These are phyloP conservation scores for Diarsia rubi DNA, from an alignment of 2,888 invertebrate genomes.

Conservation along the genomic window DNA sequence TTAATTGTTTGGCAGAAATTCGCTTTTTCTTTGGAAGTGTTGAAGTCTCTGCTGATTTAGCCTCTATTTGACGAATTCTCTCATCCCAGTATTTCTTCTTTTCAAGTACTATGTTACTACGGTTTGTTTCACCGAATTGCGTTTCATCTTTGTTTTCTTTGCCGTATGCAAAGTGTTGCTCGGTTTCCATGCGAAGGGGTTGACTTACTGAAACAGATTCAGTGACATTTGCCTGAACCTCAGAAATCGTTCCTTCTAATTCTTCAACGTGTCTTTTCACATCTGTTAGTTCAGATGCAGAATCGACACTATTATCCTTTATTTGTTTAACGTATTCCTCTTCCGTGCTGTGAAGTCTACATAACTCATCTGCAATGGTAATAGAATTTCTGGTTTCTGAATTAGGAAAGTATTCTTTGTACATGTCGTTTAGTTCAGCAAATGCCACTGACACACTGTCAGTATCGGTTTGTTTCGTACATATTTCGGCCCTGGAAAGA, in stretches of 20 bases:
- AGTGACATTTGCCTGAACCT: slow-evolving; percentile 89
- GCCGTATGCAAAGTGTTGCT: slow-evolving; percentile 54
- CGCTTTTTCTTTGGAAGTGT: slow-evolving; percentile 79
- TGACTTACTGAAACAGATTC: slow-evolving; percentile 90
- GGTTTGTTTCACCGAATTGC: slow-evolving; percentile 77
- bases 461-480: slow-evolving; percentile 72
- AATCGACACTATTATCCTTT: slow-evolving; percentile 83
- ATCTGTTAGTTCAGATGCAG: slow-evolving; percentile 89
- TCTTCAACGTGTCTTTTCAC: slow-evolving; percentile 86
- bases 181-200: slow-evolving; percentile 78
- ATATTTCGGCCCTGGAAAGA: slow-evolving; percentile 64
- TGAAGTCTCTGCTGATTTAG: slow-evolving; percentile 81
- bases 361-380: slow-evolving; percentile 68
- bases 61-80: slow-evolving; percentile 85
- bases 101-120: slow-evolving; percentile 85
- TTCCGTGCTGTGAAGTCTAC: slow-evolving; percentile 67
- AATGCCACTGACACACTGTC: slow-evolving; percentile 86
- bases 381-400: slow-evolving; percentile 75
- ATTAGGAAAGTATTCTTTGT: slow-evolving; percentile 81
- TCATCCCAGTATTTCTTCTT: slow-evolving; percentile 90
- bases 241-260: slow-evolving; percentile 89
- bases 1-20: slow-evolving; percentile 78
- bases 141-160: slow-evolving; percentile 70
- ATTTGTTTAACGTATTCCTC: slow-evolving; percentile 71
- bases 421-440: slow-evolving; percentile 86